Evolutionary conservation across 2,797 vertebrate genomes (phyloP).

Genomic region (Lateolabrax maculatus): DNA sequence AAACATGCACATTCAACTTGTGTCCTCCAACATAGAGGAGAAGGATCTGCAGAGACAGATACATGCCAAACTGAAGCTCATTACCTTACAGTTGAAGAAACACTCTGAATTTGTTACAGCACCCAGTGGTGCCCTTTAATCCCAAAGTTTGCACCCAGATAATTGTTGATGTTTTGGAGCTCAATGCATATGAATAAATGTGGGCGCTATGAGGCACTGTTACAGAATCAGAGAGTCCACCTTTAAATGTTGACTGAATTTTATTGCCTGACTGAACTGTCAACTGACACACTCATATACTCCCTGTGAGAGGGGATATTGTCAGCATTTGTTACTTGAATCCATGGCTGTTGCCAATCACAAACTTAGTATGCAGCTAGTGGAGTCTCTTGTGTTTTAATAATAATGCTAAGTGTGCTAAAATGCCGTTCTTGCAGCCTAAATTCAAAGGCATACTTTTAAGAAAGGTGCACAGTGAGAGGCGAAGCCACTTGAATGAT

Average conservation of each 20-base stretch:
- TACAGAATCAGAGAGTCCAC: constrained; percentile 5
- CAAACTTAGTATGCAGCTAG: constrained; percentile 14
- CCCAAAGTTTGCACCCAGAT: background rate
- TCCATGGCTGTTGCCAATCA: constrained; percentile 22
- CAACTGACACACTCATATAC: background rate
- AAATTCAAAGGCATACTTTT: background rate
- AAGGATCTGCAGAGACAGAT: background rate
- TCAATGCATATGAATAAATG: background rate
- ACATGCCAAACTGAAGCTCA: constrained; percentile 4
- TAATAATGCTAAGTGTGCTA: background rate
- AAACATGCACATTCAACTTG: background rate
- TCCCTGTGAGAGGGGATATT: constrained; percentile 3
- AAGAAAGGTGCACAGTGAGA: background rate
- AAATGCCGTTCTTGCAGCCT: background rate
- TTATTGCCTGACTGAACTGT: constrained; percentile 18
- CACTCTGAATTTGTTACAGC: background rate
- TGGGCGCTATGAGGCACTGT: background rate
- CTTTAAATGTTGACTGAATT: no score
- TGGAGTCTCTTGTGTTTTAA: constrained; percentile 12
- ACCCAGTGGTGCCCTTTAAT: background rate
- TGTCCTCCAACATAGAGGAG: background rate
- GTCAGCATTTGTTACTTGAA: constrained; percentile 46
- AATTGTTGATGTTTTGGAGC: background rate
- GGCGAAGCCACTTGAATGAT: background rate
- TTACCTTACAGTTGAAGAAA: background rate